phyloP scores from a whole-genome alignment of 2,888 invertebrate genomes.

The Chelonus formosanus region DNA sequence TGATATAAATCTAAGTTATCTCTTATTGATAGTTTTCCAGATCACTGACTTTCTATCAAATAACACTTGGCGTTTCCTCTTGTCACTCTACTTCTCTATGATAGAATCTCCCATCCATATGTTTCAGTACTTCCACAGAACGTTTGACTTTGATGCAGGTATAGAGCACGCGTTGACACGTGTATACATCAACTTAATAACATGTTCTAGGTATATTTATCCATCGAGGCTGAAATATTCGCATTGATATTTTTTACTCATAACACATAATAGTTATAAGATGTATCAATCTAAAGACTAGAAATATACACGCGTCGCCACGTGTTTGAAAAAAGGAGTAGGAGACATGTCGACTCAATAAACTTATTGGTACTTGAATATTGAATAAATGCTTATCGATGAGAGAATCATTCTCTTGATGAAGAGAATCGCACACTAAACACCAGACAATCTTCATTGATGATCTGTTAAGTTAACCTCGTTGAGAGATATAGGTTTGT shows the following conservation, averaged over 20 bases:
- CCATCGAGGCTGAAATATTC: slow-evolving; percentile 2
- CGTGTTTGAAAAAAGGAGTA: background rate
- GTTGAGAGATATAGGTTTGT: slow-evolving; percentile 28
- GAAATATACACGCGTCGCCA: slow-evolving; percentile 3
- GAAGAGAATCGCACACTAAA: no score
- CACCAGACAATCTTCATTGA: slow-evolving; percentile 14
- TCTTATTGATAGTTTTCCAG: slow-evolving; percentile 48
- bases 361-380: slow-evolving; percentile 3
- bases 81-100: slow-evolving; percentile 28
- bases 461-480: slow-evolving; percentile 35
- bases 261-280: background rate
- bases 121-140: background rate
- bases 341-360: no score
- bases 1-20: no score
- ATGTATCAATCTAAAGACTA: background rate
- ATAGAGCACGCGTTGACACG: slow-evolving; percentile 10
- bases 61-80: slow-evolving; percentile 46
- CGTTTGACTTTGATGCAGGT: slow-evolving; percentile 4
- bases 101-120: slow-evolving; percentile 44
- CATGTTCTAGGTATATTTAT: background rate
- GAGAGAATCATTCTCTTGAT: background rate
- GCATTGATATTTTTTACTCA: background rate
- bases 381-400: no score
- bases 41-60: slow-evolving; percentile 53
- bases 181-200: background rate